These are phyloP conservation scores for Silvanus unidentatus DNA, from an alignment of 2,888 invertebrate species.

Conservation along the genomic window DNA sequence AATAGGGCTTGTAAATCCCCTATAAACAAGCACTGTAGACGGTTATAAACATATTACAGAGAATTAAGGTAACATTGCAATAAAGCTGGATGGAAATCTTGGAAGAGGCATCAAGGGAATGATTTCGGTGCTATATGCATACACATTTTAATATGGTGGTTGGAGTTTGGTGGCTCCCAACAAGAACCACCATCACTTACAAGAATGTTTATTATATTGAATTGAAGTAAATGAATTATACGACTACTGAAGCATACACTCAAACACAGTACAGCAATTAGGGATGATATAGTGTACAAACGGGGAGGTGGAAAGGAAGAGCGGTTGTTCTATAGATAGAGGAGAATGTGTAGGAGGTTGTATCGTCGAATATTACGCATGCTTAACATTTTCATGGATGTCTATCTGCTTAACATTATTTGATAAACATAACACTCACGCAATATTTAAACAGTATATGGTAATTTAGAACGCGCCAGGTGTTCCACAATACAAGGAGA, in stretches of 20 bases:
- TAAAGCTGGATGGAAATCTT: not conserved
- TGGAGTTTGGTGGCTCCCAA: no score
- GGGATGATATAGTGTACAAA: slow-evolving; percentile 19
- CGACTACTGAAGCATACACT: slow-evolving; percentile 15
- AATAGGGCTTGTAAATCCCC: slow-evolving; percentile 1
- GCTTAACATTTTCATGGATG: not conserved
- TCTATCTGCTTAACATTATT: slow-evolving; percentile 13
- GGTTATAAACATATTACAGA: slow-evolving; percentile 4
- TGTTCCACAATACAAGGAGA: slow-evolving; percentile 36
- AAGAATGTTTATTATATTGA: slow-evolving; percentile 9
- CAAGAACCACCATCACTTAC: no score
- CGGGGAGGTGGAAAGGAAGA: slow-evolving; percentile 10
- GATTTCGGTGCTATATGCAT: not conserved
- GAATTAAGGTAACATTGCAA: slow-evolving; percentile 1
- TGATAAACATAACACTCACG: slow-evolving; percentile 39
- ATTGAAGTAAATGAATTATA: slow-evolving; percentile 13
- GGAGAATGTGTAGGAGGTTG: slow-evolving; percentile 14
- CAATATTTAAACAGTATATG: slow-evolving; percentile 39
- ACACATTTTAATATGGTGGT: no score
- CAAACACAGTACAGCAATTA: slow-evolving; percentile 21
- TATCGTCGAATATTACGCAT: slow-evolving; percentile 14
- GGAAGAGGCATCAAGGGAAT: not conserved
- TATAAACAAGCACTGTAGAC: slow-evolving; percentile 2
- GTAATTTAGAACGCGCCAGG: slow-evolving; percentile 42
- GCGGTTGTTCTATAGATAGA: no score